Evolutionary conservation across 2,113 vertebrate genomes (phyloP), one percentile per base, ranked within the genome.

Genomic region (Ibidorhyncha struthersii): DNA sequence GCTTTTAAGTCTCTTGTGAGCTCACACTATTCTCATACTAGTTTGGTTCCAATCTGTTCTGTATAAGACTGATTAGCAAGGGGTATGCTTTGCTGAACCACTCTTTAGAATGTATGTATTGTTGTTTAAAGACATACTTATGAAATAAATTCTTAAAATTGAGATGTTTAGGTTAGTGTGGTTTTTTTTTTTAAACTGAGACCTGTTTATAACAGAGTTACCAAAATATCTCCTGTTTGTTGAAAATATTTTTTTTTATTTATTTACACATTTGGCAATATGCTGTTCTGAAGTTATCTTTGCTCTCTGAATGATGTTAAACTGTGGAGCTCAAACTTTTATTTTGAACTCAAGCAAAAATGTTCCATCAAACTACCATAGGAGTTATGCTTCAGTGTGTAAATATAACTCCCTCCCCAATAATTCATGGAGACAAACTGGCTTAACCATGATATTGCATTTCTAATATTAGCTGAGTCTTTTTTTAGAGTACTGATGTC

Each of bases 381-480:
- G 55, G 56, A 77, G 20, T 66, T 89, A 26, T 63, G 13, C 40
- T 59, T 58, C 38, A 55, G 27, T 79, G 30, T 92, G 43, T 47
- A 73, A 62, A 47, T n/a, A 40, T 53, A 67, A 50, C 8, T 62
- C 45, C 45, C 1, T 2, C 30, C 22, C 10, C 36, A 22, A 7
- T 53, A 86, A 74, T 11, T 81, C 22, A 43, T 6, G 19, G 71
- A 74, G 38, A 21, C 22, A 52, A 89, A 65, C 30, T 78, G 25
- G 8, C n/a, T 92, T 84, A 95, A 85, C 34, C 10, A 21, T 92
- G 41, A 43, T 72, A 53, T 3, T 80, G n/a, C 38, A 34, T 95
- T 97, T 95, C 91, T 94, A 85, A 91, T 82, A 93, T 89, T 90
- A 95, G 81, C 79, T 30, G 49, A 82, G 34, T 47, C 16, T 52